Percentiles rank a stretch among this genome's conserved stretches.
These are phyloP conservation scores for Diadumene lineata DNA, from an alignment of 92 coral and sea anemone genomes.

Conservation along the genomic window DNA sequence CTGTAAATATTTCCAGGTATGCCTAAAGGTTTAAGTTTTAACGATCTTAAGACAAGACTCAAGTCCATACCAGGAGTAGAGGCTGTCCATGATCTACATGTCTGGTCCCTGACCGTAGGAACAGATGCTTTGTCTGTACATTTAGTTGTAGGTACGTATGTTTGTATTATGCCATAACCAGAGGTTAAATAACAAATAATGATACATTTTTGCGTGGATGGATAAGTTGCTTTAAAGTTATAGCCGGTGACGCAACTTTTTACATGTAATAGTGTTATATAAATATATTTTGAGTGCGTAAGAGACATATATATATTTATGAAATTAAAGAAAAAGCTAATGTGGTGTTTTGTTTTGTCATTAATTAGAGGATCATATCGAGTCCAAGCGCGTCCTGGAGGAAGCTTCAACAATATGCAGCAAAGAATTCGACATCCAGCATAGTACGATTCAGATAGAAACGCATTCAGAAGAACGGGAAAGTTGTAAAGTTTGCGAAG, in stretches of 20 bases:
- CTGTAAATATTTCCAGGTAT: slow-evolving; percentile 52
- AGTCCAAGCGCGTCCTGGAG: slow-evolving; percentile 53
- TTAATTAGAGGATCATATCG: slow-evolving; percentile 43
- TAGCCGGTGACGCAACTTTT: no score
- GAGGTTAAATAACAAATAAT: no score
- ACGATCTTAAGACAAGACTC: slow-evolving; percentile 72
- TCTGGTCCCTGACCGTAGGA: slow-evolving; percentile 96
- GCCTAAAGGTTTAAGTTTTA: slow-evolving; percentile 84
- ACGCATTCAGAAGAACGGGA: slow-evolving; percentile 62
- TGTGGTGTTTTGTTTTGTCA: not conserved
- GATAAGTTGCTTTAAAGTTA: no score
- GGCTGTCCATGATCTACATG: slow-evolving; percentile 94
- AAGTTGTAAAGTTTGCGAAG: slow-evolving; percentile 45
- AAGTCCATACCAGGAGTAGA: slow-evolving; percentile 78
- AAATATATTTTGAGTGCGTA: no score
- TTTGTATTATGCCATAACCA: no score
- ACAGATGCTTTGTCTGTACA: slow-evolving; percentile 91
- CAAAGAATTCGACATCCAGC: slow-evolving; percentile 68
- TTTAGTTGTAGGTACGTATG: slow-evolving; percentile 79
- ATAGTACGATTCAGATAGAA: slow-evolving; percentile 86
- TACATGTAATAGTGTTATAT: no score
- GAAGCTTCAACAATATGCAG: slow-evolving; percentile 68
- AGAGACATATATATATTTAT: no score
- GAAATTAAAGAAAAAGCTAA: not conserved
- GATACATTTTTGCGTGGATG: not conserved